Evolutionary conservation across 2,888 invertebrate genomes (phyloP).

Genomic region (Xanthia icteritia): DNA sequence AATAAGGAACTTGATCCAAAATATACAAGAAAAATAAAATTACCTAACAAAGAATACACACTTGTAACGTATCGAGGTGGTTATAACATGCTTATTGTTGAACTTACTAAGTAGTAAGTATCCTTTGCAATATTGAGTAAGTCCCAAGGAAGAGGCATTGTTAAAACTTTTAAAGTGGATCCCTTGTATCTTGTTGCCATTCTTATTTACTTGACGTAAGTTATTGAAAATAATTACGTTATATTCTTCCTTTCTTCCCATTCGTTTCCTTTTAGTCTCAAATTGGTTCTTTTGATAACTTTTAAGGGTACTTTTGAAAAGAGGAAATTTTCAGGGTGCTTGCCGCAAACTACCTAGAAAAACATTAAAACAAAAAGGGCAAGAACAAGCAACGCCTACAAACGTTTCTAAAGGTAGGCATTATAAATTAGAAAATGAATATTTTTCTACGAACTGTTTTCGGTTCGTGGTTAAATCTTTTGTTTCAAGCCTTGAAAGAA

Average conservation of each 20-base stretch:
- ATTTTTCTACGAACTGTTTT: not conserved
- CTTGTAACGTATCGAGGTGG: constrained; percentile 13
- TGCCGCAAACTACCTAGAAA: not conserved
- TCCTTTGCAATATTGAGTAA: constrained; percentile 63
- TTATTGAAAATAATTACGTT: constrained; percentile 54
- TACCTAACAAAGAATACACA: not conserved
- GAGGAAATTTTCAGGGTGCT: not conserved
- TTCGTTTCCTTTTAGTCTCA: constrained; percentile 13
- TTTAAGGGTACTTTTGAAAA: constrained; percentile 14
- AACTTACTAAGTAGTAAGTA: constrained; percentile 37
- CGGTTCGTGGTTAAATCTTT: not conserved
- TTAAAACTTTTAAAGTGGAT: constrained; percentile 74
- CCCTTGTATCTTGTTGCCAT: constrained; percentile 54
- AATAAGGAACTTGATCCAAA: too few species aligned
- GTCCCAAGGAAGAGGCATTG: constrained; percentile 64
- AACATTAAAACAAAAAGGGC: not conserved
- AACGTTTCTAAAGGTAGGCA: not conserved
- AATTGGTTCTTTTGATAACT: constrained; percentile 32
- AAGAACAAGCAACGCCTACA: not conserved
- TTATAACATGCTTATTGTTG: constrained; percentile 50
- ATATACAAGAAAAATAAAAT: not conserved
- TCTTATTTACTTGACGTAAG: constrained; percentile 50
- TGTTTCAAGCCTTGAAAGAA: not conserved
- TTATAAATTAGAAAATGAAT: not conserved
- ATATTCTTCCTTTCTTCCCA: constrained; percentile 22